Base-by-base conservation (phyloP, 2,113 vertebrate genomes). In the Chunga burmeisteri region DNA sequence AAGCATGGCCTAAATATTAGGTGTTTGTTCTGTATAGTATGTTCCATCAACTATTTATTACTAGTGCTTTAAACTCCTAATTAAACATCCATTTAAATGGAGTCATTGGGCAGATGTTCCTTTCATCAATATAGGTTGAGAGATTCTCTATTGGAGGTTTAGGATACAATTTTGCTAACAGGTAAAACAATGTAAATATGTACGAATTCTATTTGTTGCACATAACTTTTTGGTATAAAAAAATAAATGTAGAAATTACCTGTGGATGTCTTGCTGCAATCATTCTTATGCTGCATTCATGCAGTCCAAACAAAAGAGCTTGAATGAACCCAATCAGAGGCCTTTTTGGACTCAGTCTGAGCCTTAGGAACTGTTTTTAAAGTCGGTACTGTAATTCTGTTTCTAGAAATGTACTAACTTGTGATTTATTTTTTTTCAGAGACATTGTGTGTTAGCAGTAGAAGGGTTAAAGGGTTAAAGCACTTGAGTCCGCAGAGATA, bases 201-300 rank as follows among this genome's bases (percentile, higher is more conserved):
- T 98, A 98, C 14, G 98, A 98, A 98, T 98, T 98, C 98, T 98
- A 98, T 98, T 98, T 98, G 98, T 98, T 98, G 98, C 98, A 98
- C 98, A 98, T 98, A 98, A 98, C 96, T 98, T 98, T 96, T 98
- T 98, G 98, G 98, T 98, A 98, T 98, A 97, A 98, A 94, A 95
- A 98, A 98, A 98, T 98, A 98, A 98, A 98, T 97, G 98, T 98
- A 98, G 98, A 98, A 94, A 98, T 98, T 96, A 98, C 95, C 98
- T 98, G 98, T 98, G 98, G 95, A 96, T 13, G 94, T 95, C 96
- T 97, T 98, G 96, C 97, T 96, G 95, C 98, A 93, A 89, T 97
- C 88, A 81, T 98, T 98, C 83, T 97, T 96, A 58, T 6, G 47
- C 94, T 95, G 88, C 81, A 91, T 73, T 92, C 40, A 11, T 85